Conservation (phyloP, 2,888 invertebrate genomes). For the Cerastoderma edule region DNA sequence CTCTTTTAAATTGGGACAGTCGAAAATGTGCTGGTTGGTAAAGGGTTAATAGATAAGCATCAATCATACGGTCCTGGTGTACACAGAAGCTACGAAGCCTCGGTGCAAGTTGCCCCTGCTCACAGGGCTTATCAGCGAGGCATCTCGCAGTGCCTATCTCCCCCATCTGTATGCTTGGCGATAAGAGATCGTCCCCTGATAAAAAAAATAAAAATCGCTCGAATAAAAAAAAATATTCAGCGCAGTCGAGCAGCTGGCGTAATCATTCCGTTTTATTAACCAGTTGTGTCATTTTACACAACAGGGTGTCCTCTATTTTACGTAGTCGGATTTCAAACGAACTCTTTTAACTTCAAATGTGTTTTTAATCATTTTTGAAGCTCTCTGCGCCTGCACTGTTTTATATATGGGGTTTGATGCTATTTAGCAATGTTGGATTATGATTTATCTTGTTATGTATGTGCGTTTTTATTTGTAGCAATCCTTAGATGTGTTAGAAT, state of each 20-base stretch:
- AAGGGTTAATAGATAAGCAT: conserved; percentile 24
- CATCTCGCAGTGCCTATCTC: conserved; percentile 38
- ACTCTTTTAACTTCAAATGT: conserved; percentile 55
- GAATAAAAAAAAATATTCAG: too few species aligned
- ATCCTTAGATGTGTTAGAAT: too few species aligned
- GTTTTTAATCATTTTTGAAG: conserved; percentile 33
- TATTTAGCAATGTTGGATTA: not conserved
- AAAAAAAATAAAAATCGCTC: conserved; percentile 53
- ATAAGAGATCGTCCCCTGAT: conserved; percentile 50
- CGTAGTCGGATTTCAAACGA: conserved; percentile 55
- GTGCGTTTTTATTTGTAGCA: too few species aligned
- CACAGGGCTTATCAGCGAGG: conserved; percentile 38
- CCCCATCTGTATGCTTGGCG: conserved; percentile 37
- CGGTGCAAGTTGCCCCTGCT: conserved; percentile 26
- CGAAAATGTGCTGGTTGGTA: too few species aligned
- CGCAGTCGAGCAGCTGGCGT: conserved; percentile 46
- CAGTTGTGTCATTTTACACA: conserved; percentile 56
- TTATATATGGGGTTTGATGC: conserved; percentile 13
- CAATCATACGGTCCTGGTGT: not conserved
- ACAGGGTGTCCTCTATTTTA: conserved; percentile 53
- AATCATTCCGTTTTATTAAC: conserved; percentile 61
- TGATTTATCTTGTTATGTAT: not conserved
- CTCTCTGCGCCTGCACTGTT: too few species aligned
- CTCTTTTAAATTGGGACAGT: too few species aligned
- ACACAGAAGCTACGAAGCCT: conserved; percentile 15